Conservation (phyloP, 2,113 vertebrate species). For the Chrysemys picta region DNA sequence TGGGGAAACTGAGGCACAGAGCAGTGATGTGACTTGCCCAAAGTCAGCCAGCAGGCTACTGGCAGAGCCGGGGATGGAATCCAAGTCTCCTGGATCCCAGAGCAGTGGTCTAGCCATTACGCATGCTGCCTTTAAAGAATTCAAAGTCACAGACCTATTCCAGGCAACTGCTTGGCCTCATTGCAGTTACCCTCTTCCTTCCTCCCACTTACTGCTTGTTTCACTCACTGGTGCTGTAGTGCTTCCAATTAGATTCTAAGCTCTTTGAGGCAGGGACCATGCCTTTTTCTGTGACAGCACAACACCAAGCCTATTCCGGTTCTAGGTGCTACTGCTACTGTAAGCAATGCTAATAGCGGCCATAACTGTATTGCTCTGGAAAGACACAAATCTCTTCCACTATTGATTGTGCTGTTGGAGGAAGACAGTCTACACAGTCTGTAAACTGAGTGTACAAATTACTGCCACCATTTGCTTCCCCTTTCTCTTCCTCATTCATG, state of each 20-base stretch:
- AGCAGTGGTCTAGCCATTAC: background rate
- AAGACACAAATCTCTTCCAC: background rate
- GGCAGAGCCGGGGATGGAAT: background rate
- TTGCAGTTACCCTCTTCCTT: background rate
- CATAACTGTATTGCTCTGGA: background rate
- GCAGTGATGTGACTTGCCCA: background rate
- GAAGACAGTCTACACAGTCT: background rate
- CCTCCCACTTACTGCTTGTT: background rate
- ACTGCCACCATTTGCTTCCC: background rate
- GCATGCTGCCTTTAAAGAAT: background rate
- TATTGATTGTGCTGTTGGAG: background rate
- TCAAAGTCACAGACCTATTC: background rate
- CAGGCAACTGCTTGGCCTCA: background rate
- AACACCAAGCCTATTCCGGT: rapidly evolving
- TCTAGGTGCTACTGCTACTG: background rate
- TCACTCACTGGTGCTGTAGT: background rate
- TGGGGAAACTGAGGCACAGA: background rate
- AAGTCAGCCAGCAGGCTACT: background rate
- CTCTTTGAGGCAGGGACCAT: background rate
- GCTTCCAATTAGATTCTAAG: background rate
- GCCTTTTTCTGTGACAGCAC: background rate
- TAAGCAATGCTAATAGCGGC: background rate
- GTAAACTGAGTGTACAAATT: background rate
- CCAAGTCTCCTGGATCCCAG: background rate
- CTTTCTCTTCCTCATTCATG: background rate